Conservation (phyloP, 2,888 invertebrate species). For the Brachynemurus nebulosus region DNA sequence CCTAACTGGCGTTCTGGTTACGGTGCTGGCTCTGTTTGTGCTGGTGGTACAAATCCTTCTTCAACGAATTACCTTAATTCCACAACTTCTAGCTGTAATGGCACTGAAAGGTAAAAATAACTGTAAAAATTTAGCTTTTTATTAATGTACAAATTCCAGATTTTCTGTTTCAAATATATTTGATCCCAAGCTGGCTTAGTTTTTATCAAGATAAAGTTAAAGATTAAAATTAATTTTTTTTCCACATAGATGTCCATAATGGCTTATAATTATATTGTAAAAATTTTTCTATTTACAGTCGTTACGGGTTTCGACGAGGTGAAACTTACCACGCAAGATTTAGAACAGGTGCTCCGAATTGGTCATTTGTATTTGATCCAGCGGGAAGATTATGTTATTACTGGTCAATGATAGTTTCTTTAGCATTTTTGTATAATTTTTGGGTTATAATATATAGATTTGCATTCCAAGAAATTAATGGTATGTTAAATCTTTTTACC, state of each 20-base stretch:
- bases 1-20: conserved; percentile 41
- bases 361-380: conserved; percentile 97
- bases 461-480: conserved; percentile 95
- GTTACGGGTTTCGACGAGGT: conserved; percentile 41
- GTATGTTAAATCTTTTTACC: no score
- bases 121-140: background rate
- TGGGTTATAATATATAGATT: conserved; percentile 98
- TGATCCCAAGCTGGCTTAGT: background rate
- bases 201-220: background rate
- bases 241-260: background rate
- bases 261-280: background rate
- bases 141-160: background rate
- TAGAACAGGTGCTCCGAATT: conserved; percentile 55
- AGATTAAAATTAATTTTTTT: no score
- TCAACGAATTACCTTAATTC: conserved; percentile 47
- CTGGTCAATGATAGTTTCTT: conserved; percentile 93
- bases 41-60: conserved; percentile 38
- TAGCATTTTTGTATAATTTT: conserved; percentile 92
- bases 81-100: conserved; percentile 47
- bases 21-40: conserved; percentile 34
- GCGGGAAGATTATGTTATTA: conserved; percentile 93
- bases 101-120: conserved; percentile 45
- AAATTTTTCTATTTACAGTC: conserved; percentile 25
- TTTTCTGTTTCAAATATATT: background rate
- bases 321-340: conserved; percentile 48